A percentile compares a stretch with the other conserved stretches of the same genome.
Evolutionary conservation across 2,797 vertebrate species (phyloP).

Genomic region (Pteropus rufus): DNA sequence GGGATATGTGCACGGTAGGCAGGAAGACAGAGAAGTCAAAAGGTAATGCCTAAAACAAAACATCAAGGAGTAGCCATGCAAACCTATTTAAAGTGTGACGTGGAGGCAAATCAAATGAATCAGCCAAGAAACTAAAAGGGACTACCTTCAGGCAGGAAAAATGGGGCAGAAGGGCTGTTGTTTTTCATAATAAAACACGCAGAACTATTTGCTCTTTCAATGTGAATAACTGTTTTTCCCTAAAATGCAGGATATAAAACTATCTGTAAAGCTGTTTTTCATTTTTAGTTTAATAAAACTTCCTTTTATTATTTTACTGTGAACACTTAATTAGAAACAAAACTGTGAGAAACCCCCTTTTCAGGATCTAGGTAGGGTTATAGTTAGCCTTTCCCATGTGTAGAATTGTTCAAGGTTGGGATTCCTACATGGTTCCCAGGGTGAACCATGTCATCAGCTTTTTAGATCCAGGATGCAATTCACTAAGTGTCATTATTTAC

Average conservation of each 20-base stretch:
- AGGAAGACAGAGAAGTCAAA: neutral
- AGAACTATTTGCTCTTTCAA: neutral
- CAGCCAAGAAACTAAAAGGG: neutral
- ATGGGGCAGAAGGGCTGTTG: neutral
- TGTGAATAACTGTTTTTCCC: neutral
- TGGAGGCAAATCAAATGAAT: neutral
- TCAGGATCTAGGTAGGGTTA: neutral
- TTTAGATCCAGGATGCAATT: neutral
- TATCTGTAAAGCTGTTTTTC: neutral
- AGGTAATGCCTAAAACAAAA: neutral
- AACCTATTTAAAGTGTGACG: neutral
- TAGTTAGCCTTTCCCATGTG: neutral
- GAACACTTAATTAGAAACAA: neutral
- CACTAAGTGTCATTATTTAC: neutral
- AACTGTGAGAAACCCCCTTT: neutral
- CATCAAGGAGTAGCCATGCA: neutral
- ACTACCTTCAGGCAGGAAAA: neutral
- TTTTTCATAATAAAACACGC: neutral
- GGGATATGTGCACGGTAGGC: accelerated
- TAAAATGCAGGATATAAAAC: neutral
- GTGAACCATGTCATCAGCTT: neutral
- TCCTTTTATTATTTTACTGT: neutral
- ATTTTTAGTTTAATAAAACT: neutral
- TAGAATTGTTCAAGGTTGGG: neutral
- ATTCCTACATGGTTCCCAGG: too few relatives aligned